Evolutionary conservation across 2,113 vertebrate species (phyloP).

Genomic region (Leptodactylus fuscus): DNA sequence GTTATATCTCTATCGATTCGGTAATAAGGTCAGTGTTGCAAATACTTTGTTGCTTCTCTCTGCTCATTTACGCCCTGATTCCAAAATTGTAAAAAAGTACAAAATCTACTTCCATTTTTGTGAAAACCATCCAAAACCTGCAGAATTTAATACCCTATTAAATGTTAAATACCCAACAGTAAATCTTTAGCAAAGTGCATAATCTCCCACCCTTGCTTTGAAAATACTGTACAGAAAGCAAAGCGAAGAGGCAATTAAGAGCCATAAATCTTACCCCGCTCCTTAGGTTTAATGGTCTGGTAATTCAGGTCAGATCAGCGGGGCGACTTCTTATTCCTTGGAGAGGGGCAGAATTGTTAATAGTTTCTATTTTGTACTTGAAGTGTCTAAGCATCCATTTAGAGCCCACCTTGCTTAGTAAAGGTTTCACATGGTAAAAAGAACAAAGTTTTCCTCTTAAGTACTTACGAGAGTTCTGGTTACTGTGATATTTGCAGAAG

Average conservation of each 20-base stretch:
- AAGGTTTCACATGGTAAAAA: not conserved
- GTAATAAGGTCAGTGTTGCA: not conserved
- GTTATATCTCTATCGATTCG: no score
- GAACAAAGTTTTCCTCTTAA: constrained; percentile 4
- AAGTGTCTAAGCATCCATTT: constrained; percentile 5
- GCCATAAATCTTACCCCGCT: constrained; percentile 14
- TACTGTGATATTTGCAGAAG: constrained; percentile 21
- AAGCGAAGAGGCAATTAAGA: constrained; percentile 21
- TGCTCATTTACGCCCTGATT: not conserved
- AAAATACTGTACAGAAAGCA: constrained; percentile 18
- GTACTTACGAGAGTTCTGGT: constrained; percentile 5
- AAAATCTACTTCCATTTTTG: not conserved
- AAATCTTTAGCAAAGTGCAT: constrained; percentile 22
- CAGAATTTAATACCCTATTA: constrained; percentile 1
- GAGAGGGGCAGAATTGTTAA: constrained; percentile 11
- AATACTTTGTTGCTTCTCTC: constrained; percentile 15
- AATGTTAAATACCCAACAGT: constrained; percentile 20
- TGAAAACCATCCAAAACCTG: constrained; percentile 8
- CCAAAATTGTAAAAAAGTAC: not conserved
- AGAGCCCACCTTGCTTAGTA: constrained; percentile 9
- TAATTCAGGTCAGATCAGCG: constrained; percentile 37
- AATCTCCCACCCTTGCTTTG: constrained; percentile 6
- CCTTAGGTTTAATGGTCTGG: constrained; percentile 25
- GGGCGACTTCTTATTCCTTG: constrained; percentile 11
- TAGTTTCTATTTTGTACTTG: constrained; percentile 21